A percentile compares a stretch with the other conserved stretches of the same genome.
These are phyloP conservation scores for Brachypterus glaber DNA, from an alignment of 2,888 invertebrate species.

Conservation along the genomic window DNA sequence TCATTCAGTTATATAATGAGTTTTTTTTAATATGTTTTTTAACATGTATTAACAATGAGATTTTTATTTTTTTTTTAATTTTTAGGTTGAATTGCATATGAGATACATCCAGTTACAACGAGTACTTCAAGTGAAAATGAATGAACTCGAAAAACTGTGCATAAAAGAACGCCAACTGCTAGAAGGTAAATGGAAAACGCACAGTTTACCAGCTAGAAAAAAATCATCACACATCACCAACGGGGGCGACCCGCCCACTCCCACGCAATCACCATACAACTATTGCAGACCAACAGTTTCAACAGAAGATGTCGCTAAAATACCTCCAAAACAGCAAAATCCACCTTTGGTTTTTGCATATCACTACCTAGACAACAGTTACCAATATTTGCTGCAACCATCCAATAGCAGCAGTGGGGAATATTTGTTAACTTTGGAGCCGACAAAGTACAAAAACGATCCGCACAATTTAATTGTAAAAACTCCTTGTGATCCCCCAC, in stretches of 20 bases:
- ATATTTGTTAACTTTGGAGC: slow-evolving; percentile 63
- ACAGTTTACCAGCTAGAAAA: slow-evolving; percentile 77
- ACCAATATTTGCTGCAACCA: slow-evolving; percentile 62
- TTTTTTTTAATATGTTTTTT: too few species aligned
- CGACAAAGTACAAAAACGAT: slow-evolving; percentile 52
- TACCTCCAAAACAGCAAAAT: slow-evolving; percentile 29
- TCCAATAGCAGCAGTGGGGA: slow-evolving; percentile 56
- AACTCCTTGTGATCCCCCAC: slow-evolving; percentile 43
- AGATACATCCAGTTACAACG: slow-evolving; percentile 84
- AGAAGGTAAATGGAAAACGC: slow-evolving; percentile 83
- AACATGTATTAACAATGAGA: too few species aligned
- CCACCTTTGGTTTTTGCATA: slow-evolving; percentile 39
- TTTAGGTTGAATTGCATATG: slow-evolving; percentile 78
- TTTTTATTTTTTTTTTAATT: slow-evolving; percentile 11
- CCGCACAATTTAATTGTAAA: slow-evolving; percentile 62
- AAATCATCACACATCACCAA: slow-evolving; percentile 50
- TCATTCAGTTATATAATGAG: too few species aligned
- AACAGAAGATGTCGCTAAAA: slow-evolving; percentile 64
- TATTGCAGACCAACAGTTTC: slow-evolving; percentile 73
- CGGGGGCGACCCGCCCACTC: slow-evolving; percentile 44
- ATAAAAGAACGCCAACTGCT: slow-evolving; percentile 72
- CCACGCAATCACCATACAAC: slow-evolving; percentile 41
- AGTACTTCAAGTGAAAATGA: slow-evolving; percentile 72
- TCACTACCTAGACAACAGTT: slow-evolving; percentile 60
- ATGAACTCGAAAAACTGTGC: slow-evolving; percentile 72